phyloP scores from a whole-genome alignment of 1,140 invertebrate genomes.

The Bombus confusus region DNA sequence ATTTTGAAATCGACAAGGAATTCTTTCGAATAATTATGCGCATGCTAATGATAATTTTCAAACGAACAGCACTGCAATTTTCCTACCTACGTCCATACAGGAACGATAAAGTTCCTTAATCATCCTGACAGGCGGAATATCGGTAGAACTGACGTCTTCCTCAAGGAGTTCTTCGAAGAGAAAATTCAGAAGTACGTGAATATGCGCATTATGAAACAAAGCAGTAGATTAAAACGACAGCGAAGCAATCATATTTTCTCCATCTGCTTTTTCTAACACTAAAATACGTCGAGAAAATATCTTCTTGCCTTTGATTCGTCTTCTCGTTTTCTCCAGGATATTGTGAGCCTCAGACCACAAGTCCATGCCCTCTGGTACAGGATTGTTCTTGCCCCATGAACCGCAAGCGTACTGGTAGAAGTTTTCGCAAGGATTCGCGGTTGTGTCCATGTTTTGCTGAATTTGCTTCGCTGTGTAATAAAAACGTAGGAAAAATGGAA shows the following conservation, averaged over 20 bases:
- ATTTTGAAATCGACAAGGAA: background rate
- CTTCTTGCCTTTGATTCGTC: constrained; percentile 22
- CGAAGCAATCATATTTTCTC: background rate
- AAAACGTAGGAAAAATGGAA: background rate
- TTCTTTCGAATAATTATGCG: constrained; percentile 1
- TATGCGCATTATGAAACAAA: background rate
- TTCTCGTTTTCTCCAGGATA: background rate
- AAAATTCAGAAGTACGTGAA: background rate
- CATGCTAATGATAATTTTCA: background rate
- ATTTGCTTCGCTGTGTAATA: constrained; percentile 6
- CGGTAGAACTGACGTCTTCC: constrained; percentile 26
- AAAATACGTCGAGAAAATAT: background rate
- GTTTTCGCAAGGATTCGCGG: constrained; percentile 37
- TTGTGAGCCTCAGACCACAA: constrained; percentile 27
- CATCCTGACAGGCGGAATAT: constrained; percentile 59
- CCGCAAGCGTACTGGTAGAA: constrained; percentile 47
- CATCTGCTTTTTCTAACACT: background rate
- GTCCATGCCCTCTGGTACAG: constrained; percentile 2
- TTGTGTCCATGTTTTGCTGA: background rate
- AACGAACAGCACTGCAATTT: background rate
- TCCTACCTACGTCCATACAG: constrained; percentile 64
- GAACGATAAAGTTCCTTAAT: constrained; percentile 62
- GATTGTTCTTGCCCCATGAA: constrained; percentile 20
- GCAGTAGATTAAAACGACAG: no score
- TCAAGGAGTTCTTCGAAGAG: constrained; percentile 59